phyloP scores from a whole-genome alignment of 2,888 invertebrate species.

The Augiades crinisus region DNA sequence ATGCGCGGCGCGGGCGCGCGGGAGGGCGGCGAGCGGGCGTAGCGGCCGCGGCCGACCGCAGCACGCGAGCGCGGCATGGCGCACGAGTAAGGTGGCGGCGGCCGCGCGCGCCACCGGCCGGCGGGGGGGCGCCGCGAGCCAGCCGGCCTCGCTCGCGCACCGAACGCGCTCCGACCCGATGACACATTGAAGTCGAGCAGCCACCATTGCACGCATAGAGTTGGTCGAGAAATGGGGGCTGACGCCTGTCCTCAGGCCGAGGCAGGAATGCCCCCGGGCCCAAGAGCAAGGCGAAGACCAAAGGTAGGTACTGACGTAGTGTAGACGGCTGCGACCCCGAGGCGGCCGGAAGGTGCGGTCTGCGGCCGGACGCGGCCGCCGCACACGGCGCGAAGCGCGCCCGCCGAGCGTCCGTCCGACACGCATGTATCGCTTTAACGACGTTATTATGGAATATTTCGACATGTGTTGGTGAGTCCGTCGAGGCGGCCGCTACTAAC shows the following conservation, averaged over 20 bases:
- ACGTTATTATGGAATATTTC: constrained; percentile 61
- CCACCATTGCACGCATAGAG: constrained; percentile 98
- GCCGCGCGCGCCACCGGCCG: constrained; percentile 57
- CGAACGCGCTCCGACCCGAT: constrained; percentile 68
- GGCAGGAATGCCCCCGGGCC: constrained; percentile 95
- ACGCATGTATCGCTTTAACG: constrained; percentile 37
- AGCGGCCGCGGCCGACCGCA: constrained; percentile 50
- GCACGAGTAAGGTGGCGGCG: constrained; percentile 60
- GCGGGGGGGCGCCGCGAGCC: constrained; percentile 73
- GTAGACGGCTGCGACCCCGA: constrained; percentile 20
- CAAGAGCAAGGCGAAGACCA: constrained; percentile 86
- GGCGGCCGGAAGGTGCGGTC: constrained; percentile 39
- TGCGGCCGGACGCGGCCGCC: constrained; percentile 48
- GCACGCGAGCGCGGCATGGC: constrained; percentile 47
- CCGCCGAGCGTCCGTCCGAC: constrained; percentile 31
- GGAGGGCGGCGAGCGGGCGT: constrained; percentile 41
- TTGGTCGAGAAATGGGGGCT: constrained; percentile 99
- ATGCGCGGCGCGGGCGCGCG: constrained; percentile 47
- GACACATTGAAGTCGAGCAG: constrained; percentile 82
- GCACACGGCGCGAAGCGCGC: too few relatives aligned
- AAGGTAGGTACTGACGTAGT: constrained; percentile 79
- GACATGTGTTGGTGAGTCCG: constrained; percentile 76
- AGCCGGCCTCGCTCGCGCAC: constrained; percentile 59
- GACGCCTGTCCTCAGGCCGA: constrained; percentile 98
- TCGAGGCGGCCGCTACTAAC: constrained; percentile 46